Base-by-base conservation (phyloP, 2,113 vertebrate genomes). In the Martes martes region DNA sequence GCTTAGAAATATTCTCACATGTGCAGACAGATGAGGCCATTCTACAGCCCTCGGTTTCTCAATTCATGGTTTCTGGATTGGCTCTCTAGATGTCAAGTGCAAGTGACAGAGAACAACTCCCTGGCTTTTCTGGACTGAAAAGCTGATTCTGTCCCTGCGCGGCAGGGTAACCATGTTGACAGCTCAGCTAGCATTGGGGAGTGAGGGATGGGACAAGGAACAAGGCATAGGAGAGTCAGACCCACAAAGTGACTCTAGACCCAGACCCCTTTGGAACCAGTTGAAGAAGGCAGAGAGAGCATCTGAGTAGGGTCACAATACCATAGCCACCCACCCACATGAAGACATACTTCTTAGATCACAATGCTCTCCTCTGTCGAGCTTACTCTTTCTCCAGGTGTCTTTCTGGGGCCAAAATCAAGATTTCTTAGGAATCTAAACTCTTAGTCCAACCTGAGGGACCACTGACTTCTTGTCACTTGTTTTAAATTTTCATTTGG, bases 401-500 rank as follows among this genome's bases (percentile, higher is more conserved):
- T 42, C 31, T 91, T 76, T 36, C 13, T 11, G 28, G 16, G 14
- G 33, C 26, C 13, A 24, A 76, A 71, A 23, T 78, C 59, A 67
- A 89, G 26, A 36, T 57, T 91, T 81, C 14, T 47, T 52, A 93
- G 24, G 47, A 74, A 55, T 76, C 23, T 67, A 13, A 18, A 59
- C 67, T 50, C 47, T 76, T 69, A 83, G 57, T 61, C 18, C 21
- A 71, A 71, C 42, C 45, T 42, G 28, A 84, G 28, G 11, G 26
- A 78, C 36, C n/a, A 74, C 36, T 8, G 71, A 55, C 45, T 65
- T 89, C 67, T 91, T 94, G 11, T 76, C 21, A 3, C 45, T 89
- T 81, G 45, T 3, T 94, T 91, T 84, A 82, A 69, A 94, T 71
- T 95, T 90, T 93, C 42, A 91, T 74, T 92, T 83, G 42, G 2